These are phyloP conservation scores for Drosophila pseudoananassae DNA, from an alignment of 1,140 invertebrate species.

Conservation along the genomic window DNA sequence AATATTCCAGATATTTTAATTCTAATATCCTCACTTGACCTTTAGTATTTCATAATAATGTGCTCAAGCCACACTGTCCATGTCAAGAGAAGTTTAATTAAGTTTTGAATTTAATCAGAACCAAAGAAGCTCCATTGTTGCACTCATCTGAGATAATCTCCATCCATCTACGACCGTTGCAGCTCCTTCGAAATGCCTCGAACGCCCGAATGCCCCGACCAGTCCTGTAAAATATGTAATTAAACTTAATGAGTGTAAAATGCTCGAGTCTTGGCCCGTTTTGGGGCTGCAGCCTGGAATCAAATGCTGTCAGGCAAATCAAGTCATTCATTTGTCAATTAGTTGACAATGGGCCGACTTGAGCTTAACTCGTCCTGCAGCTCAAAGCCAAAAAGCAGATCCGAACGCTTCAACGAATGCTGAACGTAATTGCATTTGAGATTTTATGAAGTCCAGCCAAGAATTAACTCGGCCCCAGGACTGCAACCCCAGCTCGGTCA, in stretches of 20 bases:
- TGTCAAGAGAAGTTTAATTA: conserved; percentile 23
- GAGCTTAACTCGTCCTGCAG: conserved; percentile 27
- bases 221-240: conserved; percentile 68
- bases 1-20: background rate
- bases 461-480: conserved; percentile 19
- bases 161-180: conserved; percentile 31
- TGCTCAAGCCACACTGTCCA: conserved; percentile 2
- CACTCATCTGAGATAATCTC: conserved; percentile 44
- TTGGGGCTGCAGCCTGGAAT: conserved; percentile 29
- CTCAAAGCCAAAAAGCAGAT: conserved; percentile 32
- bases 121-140: conserved; percentile 37
- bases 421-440: conserved; percentile 59
- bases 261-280: conserved; percentile 47
- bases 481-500: conserved; percentile 14
- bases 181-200: conserved; percentile 19
- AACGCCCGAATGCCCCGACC: conserved; percentile 11
- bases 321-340: conserved; percentile 79
- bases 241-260: conserved; percentile 79
- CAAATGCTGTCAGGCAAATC: conserved; percentile 67
- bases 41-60: conserved; percentile 11
- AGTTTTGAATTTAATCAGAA: conserved; percentile 32
- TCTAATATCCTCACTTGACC: background rate
- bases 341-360: conserved; percentile 63
- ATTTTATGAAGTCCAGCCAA: conserved; percentile 46
- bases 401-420: conserved; percentile 21